Evolutionary conservation across 92 coral and sea anemone genomes (phyloP), one percentile per base, ranked within the genome.

Genomic region (Porites lobata): DNA sequence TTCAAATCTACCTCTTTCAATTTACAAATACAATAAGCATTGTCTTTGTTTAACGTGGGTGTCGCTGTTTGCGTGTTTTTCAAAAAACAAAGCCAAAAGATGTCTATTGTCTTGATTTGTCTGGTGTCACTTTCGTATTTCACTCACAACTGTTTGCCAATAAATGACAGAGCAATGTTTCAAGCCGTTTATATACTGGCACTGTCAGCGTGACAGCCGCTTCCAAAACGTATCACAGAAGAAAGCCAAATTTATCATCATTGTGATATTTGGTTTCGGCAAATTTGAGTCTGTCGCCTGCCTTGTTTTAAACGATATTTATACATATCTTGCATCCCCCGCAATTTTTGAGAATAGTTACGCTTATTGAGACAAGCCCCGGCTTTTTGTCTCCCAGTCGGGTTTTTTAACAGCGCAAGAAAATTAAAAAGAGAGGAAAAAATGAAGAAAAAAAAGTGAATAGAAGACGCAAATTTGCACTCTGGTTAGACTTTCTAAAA

Each of bases 81-180:
- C 67, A 12, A 77, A 26, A 43, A 77, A 77, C 24, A 29, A 38
- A 38, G 47, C 47, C 47, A 1, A 38, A 38, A 38, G 47, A 38
- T 38, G 68, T 52, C 52, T 24, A 17, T 50, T 14, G 38, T 50
- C 66, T 62, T 73, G 15, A 19, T 52, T 12, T 73, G 78, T 74
- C 78, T 50, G 22, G 61, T n/a, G 61, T 52, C 81, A 19, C 20
- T 17, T 47, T 64, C 38, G 73, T 50, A 69, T 65, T 22, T 79
- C 73, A 47, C n/a, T 50, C 72, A 79, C 65, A 64, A n/a, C 64
- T 64, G 73, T 66, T 79, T 66, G 38, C 73, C 50, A 79, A 79
- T 50, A 68, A 65, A 79, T 73, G 59, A 13, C 43, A 79, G 47
- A 64, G 47, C 84, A 79, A 62, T 15, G 18, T 62, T 62, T 79